Evolutionary conservation across 1,140 invertebrate species (phyloP), one percentile per base, ranked within the genome.

Genomic region (Neotoxoptera formosana): DNA sequence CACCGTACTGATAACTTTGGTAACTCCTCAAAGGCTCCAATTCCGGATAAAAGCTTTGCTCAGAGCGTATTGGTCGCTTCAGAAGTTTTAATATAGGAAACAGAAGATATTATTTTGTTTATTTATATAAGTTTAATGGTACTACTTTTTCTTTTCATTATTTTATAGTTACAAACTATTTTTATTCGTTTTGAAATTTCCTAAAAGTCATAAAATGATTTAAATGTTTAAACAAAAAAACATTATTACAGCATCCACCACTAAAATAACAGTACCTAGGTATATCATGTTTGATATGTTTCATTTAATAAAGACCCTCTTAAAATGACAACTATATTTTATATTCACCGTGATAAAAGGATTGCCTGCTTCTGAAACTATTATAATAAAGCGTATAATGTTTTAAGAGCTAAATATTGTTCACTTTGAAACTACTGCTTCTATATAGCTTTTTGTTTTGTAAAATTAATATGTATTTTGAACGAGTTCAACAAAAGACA

Each of bases 401-500:
- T 76, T 76, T 76, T 76, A 34, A 76, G 14, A 76, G 14, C 60
- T 76, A 76, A 76, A 76, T 76, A 76, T 34, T n/a, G 60, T 76
- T 76, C 60, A 76, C 60, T 76, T 76, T 76, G 60, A n/a, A n/a
- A 76, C 30, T 76, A 76, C 60, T 20, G n/a, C 60, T 76, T n/a
- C 14, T 76, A 76, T 76, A 76, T 76, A 76, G 30, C 14, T 76
- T 76, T 76, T 76, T 1, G 60, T 76, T 20, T n/a, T n/a, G 60
- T 34, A 76, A 30, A 67, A 76, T n/a, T 76, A 76, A 76, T 76
- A 76, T 76, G 60, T 76, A 76, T 76, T 76, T 76, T 76, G 60
- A 76, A 76, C 30, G n/a, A 76, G 60, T 76, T 76, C 60, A 76
- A 76, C 60, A 76, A 1, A 76, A 76, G 60, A 76, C n/a, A 76